These are phyloP conservation scores for Dolichomitus sp. DNA, from an alignment of 2,888 invertebrate species.

Conservation along the genomic window DNA sequence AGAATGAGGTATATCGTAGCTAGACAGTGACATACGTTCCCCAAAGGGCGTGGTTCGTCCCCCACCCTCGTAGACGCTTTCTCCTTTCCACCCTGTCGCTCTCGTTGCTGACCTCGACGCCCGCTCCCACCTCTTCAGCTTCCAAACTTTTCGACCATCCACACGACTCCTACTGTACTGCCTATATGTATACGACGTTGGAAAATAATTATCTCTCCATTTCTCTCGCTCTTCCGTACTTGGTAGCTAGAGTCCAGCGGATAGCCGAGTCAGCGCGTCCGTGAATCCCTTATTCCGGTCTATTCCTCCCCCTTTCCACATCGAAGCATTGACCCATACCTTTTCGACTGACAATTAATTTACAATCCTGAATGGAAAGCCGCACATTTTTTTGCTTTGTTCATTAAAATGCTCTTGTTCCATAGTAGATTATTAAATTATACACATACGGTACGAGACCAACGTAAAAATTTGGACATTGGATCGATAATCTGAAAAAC, in stretches of 20 bases:
- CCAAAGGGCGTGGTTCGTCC: constrained; percentile 61
- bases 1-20: constrained; percentile 8
- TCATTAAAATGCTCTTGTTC: neutral
- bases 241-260: constrained; percentile 54
- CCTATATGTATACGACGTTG: constrained; percentile 16
- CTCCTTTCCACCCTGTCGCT: constrained; percentile 48
- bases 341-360: constrained; percentile 51
- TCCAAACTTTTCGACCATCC: constrained; percentile 61
- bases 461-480: neutral
- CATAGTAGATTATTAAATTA: neutral
- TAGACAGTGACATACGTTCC: constrained; percentile 61
- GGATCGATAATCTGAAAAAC: no score
- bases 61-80: constrained; percentile 47
- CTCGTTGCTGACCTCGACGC: constrained; percentile 60
- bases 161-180: constrained; percentile 35
- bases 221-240: neutral
- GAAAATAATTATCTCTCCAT: constrained; percentile 60
- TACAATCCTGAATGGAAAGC: constrained; percentile 28
- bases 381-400: neutral
- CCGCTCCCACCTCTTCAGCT: constrained; percentile 40
- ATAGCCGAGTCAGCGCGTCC: constrained; percentile 67
- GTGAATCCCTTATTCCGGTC: constrained; percentile 66
- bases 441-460: neutral
- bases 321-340: constrained; percentile 24
- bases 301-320: constrained; percentile 44